A percentile compares a stretch with the other conserved stretches of the same genome.
Evolutionary conservation across 1,140 invertebrate genomes (phyloP).

Genomic region (Drosophila sp.): DNA sequence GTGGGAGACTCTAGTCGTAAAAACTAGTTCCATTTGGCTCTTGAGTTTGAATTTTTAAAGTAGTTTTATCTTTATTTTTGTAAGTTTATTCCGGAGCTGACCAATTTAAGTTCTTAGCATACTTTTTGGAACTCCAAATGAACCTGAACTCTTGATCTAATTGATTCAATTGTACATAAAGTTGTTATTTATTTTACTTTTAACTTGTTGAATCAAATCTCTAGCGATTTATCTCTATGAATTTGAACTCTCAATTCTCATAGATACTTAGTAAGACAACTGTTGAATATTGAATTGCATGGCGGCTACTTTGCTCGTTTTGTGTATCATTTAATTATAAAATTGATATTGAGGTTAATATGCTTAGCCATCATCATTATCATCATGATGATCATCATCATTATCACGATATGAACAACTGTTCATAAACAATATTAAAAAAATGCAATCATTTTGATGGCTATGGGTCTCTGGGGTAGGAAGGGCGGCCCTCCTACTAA

Average conservation of each 20-base stretch:
- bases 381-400: conserved; percentile 9
- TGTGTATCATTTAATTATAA: conserved; percentile 12
- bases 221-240: conserved; percentile 11
- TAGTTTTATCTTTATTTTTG: no score
- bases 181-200: no score
- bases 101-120: neutral
- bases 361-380: conserved; percentile 14
- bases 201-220: neutral
- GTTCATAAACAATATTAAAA: conserved; percentile 17
- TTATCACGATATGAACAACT: conserved; percentile 15
- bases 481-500: neutral
- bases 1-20: no score
- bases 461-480: neutral
- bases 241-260: conserved; percentile 1
- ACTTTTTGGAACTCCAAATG: neutral
- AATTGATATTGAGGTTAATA: conserved; percentile 24
- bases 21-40: no score
- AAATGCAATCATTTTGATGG: conserved; percentile 14
- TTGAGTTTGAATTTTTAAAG: no score
- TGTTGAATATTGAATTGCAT: conserved; percentile 12
- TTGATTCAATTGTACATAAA: no score
- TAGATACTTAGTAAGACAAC: neutral
- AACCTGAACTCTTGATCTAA: neutral
- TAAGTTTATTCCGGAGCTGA: no score
- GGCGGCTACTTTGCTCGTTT: neutral